phyloP scores from a whole-genome alignment of 2,113 vertebrate genomes.

The Suncus etruscus region DNA sequence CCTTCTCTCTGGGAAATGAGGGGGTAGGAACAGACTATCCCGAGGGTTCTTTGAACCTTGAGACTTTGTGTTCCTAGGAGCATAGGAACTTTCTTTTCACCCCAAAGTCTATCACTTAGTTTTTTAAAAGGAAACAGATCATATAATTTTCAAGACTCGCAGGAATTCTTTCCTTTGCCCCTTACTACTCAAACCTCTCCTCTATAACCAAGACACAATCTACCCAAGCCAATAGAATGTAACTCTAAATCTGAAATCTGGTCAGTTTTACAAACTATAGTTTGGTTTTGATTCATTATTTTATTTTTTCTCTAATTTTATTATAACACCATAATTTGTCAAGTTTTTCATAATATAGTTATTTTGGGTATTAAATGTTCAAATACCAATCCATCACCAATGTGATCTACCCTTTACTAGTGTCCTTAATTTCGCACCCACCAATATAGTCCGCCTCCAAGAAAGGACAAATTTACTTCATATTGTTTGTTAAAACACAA shows the following conservation, averaged over 20 bases:
- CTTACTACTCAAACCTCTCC: neutral
- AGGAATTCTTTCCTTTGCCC: neutral
- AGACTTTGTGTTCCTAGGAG: slow-evolving; percentile 75
- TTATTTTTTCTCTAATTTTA: neutral
- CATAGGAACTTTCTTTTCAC: slow-evolving; percentile 74
- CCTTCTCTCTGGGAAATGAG: slow-evolving; percentile 66
- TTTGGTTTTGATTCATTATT: slow-evolving; percentile 22
- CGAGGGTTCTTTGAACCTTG: slow-evolving; percentile 32
- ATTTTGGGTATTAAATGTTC: no score
- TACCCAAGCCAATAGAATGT: no score
- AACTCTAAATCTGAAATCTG: neutral
- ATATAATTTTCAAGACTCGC: no score
- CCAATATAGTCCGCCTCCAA: no score
- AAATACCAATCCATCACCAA: no score
- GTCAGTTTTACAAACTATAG: neutral
- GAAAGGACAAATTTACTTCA: no score
- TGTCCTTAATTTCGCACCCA: no score
- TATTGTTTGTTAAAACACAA: no score
- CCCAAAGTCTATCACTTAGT: neutral
- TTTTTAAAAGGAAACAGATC: neutral
- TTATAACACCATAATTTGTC: no score
- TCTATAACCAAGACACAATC: neutral
- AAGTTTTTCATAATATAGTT: no score
- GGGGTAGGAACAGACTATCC: slow-evolving; percentile 40
- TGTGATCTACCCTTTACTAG: no score